Evolutionary conservation across 2,113 vertebrate genomes (phyloP).

Genomic region (Phyllostomus hastatus): DNA sequence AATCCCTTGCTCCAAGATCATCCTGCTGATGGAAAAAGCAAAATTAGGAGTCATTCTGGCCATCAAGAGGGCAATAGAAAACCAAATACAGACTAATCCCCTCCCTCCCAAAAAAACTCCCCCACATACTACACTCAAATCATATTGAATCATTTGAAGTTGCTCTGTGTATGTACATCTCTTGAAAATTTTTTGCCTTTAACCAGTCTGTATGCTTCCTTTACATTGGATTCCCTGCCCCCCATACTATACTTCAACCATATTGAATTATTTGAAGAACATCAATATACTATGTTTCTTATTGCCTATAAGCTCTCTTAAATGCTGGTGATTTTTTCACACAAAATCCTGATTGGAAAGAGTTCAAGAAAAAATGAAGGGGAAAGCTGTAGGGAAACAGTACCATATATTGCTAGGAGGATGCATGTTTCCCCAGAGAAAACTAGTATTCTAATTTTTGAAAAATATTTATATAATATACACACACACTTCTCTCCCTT

Average conservation of each 20-base stretch:
- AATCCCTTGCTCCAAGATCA: not conserved
- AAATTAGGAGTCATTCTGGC: not conserved
- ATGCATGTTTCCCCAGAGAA: not conserved
- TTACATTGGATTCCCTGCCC: not conserved
- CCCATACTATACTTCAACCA: not conserved
- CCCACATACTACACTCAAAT: not conserved
- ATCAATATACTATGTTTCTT: not conserved
- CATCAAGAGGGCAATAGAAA: not conserved
- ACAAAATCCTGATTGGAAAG: not conserved
- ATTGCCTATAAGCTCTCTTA: not conserved
- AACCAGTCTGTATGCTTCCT: not conserved
- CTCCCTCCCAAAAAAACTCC: not conserved
- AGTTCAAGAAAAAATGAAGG: not conserved
- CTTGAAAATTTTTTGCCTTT: not conserved
- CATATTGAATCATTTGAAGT: not conserved
- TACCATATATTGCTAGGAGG: not conserved
- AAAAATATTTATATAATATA: conserved; percentile 32
- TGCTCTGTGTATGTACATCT: not conserved
- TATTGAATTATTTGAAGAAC: not conserved
- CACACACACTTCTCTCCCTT: not conserved
- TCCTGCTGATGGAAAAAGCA: not conserved
- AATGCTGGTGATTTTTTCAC: not conserved
- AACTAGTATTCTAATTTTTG: conserved; percentile 4
- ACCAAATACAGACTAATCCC: not conserved
- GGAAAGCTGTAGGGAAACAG: not conserved